These are phyloP conservation scores for Folsomia candida DNA, from an alignment of 2,888 invertebrate genomes.

Conservation along the genomic window DNA sequence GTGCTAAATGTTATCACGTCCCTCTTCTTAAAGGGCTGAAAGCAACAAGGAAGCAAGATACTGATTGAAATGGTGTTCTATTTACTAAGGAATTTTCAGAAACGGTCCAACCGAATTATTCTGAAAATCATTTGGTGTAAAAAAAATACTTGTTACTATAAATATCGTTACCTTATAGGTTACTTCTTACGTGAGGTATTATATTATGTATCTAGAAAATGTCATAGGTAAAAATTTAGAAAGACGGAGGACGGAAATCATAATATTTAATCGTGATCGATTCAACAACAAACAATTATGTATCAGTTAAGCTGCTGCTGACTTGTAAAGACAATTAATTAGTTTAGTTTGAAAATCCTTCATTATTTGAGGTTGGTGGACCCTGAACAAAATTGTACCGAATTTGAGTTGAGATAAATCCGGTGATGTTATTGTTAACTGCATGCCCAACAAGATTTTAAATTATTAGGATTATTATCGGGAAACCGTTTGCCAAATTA, in stretches of 20 bases:
- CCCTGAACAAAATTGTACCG: background rate
- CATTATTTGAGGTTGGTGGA: background rate
- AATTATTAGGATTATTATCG: background rate
- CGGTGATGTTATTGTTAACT: no score
- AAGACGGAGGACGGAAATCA: background rate
- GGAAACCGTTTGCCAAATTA: background rate
- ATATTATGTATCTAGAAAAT: background rate
- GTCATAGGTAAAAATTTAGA: background rate
- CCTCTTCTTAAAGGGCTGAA: background rate
- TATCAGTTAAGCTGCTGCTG: background rate
- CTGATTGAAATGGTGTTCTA: slow-evolving; percentile 7
- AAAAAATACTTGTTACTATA: background rate
- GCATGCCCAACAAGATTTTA: background rate
- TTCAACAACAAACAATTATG: background rate
- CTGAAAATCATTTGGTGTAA: slow-evolving; percentile 2
- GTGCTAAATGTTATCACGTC: background rate
- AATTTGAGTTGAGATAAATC: background rate
- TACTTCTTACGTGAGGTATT: background rate
- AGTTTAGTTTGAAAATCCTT: background rate
- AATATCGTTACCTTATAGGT: background rate
- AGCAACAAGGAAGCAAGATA: background rate
- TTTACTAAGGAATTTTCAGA: background rate
- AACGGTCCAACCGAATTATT: background rate
- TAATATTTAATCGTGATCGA: background rate
- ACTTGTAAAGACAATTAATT: slow-evolving; percentile 3